Base-by-base conservation (phyloP, 1,140 invertebrate species). In the Ceratosolen fusciceps region DNA sequence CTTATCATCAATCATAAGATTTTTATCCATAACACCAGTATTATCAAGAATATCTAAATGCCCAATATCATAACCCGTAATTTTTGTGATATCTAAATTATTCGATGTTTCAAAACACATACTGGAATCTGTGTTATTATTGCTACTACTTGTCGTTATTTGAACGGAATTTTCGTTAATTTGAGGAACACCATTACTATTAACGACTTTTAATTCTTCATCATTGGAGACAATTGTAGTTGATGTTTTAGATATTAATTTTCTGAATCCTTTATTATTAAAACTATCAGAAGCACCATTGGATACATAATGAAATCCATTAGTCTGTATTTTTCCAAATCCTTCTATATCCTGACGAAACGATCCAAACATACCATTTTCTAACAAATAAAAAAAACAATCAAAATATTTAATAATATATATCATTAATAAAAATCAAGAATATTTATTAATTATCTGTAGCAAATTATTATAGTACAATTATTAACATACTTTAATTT, bases 1-100 rank as follows among this genome's bases (percentile, higher is more conserved):
- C 78, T 90, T 90, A 31, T 89, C 88, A 65, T 90, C 88, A 16
- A 90, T 89, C 77, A 89, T 84, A 54, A 89, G 83, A 74, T 88
- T 88, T 60, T 89, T 89, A 73, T 88, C 88, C 29, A 90, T 89
- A 0, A 86, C 87, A 0, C 85, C 84, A 56, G 85, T 87, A n/a
- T 83, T 87, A 70, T 86, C 86, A 8, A 89, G 79, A 72, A 89
- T 88, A 74, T 88, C 88, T 67, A 90, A 82, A 80, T 89, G 88
- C 9, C 84, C 78, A 31, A 89, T 88, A 60, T 89, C 88, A 37
- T 90, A 90, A 67, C 82, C 86, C 12, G 83, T 54, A 26, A 89
- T 84, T 81, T 86, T 88, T 43, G 83, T 79, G 49, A 87, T 86
- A 49, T 88, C 86, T 14, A 88, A 82, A 84, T 86, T 87, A 37